Base-by-base conservation (phyloP, 2,113 vertebrate species). In the Grantiella picta region DNA sequence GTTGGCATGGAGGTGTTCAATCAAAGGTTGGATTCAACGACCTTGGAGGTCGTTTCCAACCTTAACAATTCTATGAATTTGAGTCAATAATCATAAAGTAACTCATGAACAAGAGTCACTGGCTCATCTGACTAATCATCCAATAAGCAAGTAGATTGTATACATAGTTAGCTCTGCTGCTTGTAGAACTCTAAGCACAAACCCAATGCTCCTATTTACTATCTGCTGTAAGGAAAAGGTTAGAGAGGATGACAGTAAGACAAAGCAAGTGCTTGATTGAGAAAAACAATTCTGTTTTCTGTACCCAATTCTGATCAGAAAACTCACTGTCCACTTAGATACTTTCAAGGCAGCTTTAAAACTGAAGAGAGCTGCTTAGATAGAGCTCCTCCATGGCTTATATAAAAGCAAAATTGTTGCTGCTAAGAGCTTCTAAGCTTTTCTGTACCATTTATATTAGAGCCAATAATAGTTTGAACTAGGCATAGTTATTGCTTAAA, bases 401-500 rank as follows among this genome's bases (percentile, higher is more conserved):
- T 1, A 75, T 14, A 75, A 66, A 93, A 81, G 27, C 35, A 60
- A 75, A 93, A 60, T 14, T 27, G 1, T 9, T 60, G 36, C 61
- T 64, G 19, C 5, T 23, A 75, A 70, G 33, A 72, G 52, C 35
- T 35, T 63, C 18, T 2, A 73, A 66, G 53, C 45, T 83, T 57
- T 89, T 75, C 69, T 68, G 42, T 86, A 90, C 31, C 60, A 4
- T 53, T 86, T 90, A 50, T 70, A 85, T 91, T 82, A 56, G 64
- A 90, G 63, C 19, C 33, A 87, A 57, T 66, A 86, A 86, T 6
- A 83, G 64, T 44, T 12, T 84, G 68, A 92, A 78, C 29, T 42
- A 54, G 19, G 57, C 68, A 92, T 31, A 83, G 89, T 81, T 83
- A 70, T 77, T 86, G 76, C 81, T 86, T 83, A 95, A 92, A 95